Conservation (phyloP, 2,888 invertebrate genomes). For the Drosophila macrospina region DNA sequence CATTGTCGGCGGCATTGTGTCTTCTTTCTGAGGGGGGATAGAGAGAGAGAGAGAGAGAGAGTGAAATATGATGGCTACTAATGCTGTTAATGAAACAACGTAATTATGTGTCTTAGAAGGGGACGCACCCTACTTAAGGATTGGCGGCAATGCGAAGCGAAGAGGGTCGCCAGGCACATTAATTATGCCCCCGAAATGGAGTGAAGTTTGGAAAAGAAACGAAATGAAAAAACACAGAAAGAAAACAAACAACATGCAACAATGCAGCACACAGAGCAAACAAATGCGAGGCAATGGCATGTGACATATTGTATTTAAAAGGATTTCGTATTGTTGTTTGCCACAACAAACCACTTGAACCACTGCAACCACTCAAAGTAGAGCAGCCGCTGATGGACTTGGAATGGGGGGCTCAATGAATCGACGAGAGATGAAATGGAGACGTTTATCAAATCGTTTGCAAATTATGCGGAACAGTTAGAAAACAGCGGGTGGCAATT, state of each 20-base stretch:
- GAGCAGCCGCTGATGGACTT: slow-evolving; percentile 34
- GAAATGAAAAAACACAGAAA: slow-evolving; percentile 17
- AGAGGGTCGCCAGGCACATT: slow-evolving; percentile 75
- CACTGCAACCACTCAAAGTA: slow-evolving; percentile 16
- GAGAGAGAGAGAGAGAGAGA: slow-evolving; percentile 55
- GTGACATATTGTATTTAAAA: slow-evolving; percentile 66
- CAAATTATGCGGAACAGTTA: slow-evolving; percentile 60
- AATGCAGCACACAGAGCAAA: slow-evolving; percentile 28
- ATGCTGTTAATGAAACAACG: slow-evolving; percentile 84
- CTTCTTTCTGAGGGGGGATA: slow-evolving; percentile 39
- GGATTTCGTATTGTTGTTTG: slow-evolving; percentile 57
- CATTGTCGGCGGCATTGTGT: slow-evolving; percentile 54
- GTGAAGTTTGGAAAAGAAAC: slow-evolving; percentile 24
- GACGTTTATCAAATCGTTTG: slow-evolving; percentile 56
- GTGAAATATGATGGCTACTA: slow-evolving; percentile 82
- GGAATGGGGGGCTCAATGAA: slow-evolving; percentile 10
- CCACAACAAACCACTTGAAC: slow-evolving; percentile 29
- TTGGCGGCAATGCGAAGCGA: slow-evolving; percentile 43
- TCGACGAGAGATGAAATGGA: slow-evolving; percentile 7
- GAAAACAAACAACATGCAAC: slow-evolving; percentile 48
- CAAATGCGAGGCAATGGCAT: slow-evolving; percentile 47
- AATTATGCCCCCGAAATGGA: slow-evolving; percentile 72
- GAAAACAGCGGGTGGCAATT: slow-evolving; percentile 29
- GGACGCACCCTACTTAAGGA: slow-evolving; percentile 73
- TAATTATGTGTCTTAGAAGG: slow-evolving; percentile 78